Conservation (phyloP, 2,888 invertebrate genomes). For the Apotomis betuletana region DNA sequence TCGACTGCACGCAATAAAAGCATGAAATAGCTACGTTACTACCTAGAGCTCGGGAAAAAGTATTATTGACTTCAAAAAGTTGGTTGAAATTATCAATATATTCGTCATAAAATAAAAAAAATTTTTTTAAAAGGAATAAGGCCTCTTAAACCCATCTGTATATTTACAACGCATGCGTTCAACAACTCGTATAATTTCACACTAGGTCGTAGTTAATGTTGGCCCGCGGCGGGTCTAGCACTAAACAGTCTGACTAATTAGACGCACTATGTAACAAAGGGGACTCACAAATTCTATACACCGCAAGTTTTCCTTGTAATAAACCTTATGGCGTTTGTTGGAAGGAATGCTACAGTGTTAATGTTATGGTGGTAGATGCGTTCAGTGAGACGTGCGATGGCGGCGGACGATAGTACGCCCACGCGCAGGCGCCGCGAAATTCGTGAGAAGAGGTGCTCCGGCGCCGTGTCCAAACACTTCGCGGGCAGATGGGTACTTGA, state of each 20-base stretch:
- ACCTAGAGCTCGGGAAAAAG: no score
- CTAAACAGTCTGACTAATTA: slow-evolving; percentile 83
- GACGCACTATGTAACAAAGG: slow-evolving; percentile 80
- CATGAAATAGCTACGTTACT: no score
- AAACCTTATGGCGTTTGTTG: slow-evolving; percentile 53
- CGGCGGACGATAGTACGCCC: slow-evolving; percentile 78
- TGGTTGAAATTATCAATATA: no score
- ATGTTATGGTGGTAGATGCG: slow-evolving; percentile 57
- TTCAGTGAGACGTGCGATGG: slow-evolving; percentile 70
- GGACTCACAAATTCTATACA: slow-evolving; percentile 46
- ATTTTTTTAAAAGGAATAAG: no score
- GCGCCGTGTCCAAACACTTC: slow-evolving; percentile 66
- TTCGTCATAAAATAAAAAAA: no score
- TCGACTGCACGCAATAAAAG: no score
- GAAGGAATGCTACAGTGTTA: slow-evolving; percentile 54
- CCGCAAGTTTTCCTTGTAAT: slow-evolving; percentile 45
- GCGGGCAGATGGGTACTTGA: slow-evolving; percentile 12
- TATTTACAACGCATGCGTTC: slow-evolving; percentile 47
- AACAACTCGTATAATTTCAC: slow-evolving; percentile 75
- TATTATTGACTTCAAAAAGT: no score
- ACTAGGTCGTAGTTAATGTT: slow-evolving; percentile 65
- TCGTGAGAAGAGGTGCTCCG: slow-evolving; percentile 77
- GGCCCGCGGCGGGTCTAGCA: slow-evolving; percentile 71
- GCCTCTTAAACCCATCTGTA: slow-evolving; percentile 8
- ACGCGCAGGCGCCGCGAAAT: slow-evolving; percentile 79